A percentile compares a stretch with the other conserved stretches of the same genome.
These are phyloP conservation scores for Aptenodytes patagonicus DNA, from an alignment of 2,113 vertebrate species.

Conservation along the genomic window DNA sequence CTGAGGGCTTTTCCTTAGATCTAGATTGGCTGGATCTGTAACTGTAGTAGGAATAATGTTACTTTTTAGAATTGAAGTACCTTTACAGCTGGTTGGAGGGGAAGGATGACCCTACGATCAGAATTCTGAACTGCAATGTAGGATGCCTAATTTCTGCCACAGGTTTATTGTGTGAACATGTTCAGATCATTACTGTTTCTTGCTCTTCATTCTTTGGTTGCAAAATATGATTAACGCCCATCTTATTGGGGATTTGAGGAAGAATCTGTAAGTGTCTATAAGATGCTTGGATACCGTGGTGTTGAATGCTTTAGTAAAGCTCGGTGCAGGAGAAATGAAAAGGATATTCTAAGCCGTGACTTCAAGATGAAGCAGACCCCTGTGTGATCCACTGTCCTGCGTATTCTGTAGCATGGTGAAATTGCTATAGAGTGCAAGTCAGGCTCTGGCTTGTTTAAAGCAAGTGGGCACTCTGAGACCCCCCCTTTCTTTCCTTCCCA, in stretches of 20 bases:
- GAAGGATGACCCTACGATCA: background rate
- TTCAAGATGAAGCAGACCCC: background rate
- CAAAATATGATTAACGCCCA: background rate
- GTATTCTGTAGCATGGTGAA: background rate
- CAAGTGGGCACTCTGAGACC: background rate
- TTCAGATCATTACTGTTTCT: background rate
- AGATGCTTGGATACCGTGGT: background rate
- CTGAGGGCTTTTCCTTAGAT: background rate
- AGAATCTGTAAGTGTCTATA: rapidly evolving
- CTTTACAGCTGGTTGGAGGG: background rate
- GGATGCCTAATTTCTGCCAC: background rate
- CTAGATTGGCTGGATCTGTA: background rate
- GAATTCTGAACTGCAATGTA: background rate
- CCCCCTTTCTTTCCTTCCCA: background rate
- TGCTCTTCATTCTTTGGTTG: background rate
- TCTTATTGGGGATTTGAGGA: background rate
- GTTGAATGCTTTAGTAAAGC: background rate
- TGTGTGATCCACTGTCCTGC: background rate
- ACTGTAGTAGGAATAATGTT: background rate
- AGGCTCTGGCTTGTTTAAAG: background rate
- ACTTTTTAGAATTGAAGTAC: background rate
- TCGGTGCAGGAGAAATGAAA: background rate
- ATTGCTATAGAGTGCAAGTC: background rate
- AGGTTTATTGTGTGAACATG: background rate
- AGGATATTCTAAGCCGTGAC: background rate